phyloP scores from a whole-genome alignment of 2,888 invertebrate genomes.

The Dorcus parallelipipedus region DNA sequence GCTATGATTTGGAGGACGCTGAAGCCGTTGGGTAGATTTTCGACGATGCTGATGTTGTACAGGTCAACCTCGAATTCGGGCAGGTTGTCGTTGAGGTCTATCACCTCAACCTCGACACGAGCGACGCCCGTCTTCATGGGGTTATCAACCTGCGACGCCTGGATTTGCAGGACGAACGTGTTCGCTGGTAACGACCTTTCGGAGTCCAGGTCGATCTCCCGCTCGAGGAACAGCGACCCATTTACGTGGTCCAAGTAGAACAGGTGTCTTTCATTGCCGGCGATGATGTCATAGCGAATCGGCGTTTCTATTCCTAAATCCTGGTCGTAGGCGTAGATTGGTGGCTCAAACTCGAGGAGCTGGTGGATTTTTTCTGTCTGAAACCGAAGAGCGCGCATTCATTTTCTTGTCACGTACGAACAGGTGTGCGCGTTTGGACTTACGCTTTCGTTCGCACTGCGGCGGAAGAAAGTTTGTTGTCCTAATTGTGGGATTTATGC shows the following conservation, averaged over 20 bases:
- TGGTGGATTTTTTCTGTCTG: constrained; percentile 71
- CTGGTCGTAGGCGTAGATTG: constrained; percentile 76
- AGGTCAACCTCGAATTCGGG: constrained; percentile 86
- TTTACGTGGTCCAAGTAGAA: constrained; percentile 73
- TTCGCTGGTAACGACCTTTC: constrained; percentile 71
- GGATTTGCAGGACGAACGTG: constrained; percentile 73
- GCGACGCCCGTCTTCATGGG: constrained; percentile 72
- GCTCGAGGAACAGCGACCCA: constrained; percentile 72
- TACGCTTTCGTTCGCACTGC: too few species aligned
- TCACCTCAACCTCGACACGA: constrained; percentile 67
- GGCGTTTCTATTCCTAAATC: constrained; percentile 71
- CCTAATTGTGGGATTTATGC: too few species aligned
- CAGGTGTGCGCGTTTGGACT: too few species aligned
- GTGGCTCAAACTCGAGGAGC: constrained; percentile 65
- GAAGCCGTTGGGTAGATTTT: constrained; percentile 82
- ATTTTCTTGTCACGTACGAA: too few species aligned
- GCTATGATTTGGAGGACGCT: constrained; percentile 70
- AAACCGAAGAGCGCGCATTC: neutral
- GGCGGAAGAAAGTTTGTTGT: too few species aligned
- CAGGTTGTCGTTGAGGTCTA: constrained; percentile 79
- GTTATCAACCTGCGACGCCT: constrained; percentile 76
- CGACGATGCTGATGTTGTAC: constrained; percentile 89
- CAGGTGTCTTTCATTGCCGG: constrained; percentile 74
- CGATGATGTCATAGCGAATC: constrained; percentile 73
- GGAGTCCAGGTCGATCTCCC: constrained; percentile 77